Evolutionary conservation across 2,113 vertebrate species (phyloP).

Genomic region (Scophthalmus maximus): DNA sequence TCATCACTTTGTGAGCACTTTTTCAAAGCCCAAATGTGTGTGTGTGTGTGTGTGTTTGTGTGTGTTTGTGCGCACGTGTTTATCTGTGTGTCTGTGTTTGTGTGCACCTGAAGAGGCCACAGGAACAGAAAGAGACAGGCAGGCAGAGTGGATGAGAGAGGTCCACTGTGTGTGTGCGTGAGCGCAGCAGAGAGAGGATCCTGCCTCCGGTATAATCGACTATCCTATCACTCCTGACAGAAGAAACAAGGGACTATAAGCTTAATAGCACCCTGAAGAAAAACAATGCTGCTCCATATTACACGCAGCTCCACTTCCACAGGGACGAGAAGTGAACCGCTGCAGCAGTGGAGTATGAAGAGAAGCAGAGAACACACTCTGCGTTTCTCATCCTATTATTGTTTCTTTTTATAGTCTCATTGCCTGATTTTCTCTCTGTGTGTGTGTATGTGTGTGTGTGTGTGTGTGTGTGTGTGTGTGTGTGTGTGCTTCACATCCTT

Average conservation of each 20-base stretch:
- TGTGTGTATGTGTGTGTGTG: neutral
- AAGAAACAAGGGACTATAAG: conserved; percentile 52
- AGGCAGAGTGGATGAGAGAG: conserved; percentile 34
- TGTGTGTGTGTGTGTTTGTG: conserved; percentile 7
- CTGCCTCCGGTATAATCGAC: conserved; percentile 44
- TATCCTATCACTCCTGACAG: conserved; percentile 50
- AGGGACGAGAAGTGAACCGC: conserved; percentile 16
- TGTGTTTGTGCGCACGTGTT: conserved; percentile 15
- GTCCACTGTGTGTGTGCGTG: conserved; percentile 10
- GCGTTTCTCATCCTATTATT: conserved; percentile 3
- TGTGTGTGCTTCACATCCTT: neutral
- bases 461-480: neutral
- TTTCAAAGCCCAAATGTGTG: conserved; percentile 13
- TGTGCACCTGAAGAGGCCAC: conserved; percentile 38
- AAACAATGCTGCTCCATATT: conserved; percentile 45
- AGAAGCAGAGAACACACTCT: conserved; percentile 2
- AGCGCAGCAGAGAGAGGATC: conserved; percentile 20
- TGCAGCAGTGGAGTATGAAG: conserved; percentile 20
- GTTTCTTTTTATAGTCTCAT: conserved; percentile 5
- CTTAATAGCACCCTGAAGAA: conserved; percentile 60
- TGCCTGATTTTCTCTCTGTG: neutral
- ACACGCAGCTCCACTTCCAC: conserved; percentile 26
- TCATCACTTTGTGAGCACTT: conserved; percentile 55
- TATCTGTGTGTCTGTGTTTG: conserved; percentile 10
- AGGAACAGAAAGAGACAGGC: conserved; percentile 24